Percentiles rank a stretch among this genome's conserved stretches.
phyloP scores from a whole-genome alignment of 1,140 invertebrate species.

The Pectinophora gossypiella region DNA sequence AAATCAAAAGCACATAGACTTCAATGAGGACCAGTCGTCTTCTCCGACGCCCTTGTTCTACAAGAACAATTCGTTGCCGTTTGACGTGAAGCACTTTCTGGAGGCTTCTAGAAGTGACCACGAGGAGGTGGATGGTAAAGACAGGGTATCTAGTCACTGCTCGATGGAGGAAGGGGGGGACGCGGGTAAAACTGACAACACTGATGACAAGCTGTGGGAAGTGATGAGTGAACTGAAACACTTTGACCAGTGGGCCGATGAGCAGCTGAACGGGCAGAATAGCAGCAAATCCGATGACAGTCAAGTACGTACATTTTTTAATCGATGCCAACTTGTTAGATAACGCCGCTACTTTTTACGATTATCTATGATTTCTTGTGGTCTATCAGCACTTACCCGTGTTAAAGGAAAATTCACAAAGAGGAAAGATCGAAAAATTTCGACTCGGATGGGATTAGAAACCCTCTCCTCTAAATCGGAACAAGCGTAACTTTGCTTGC shows the following conservation, averaged over 20 bases:
- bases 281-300: slow-evolving; percentile 50
- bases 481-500: too few species aligned
- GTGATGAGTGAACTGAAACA: slow-evolving; percentile 63
- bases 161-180: slow-evolving; percentile 16
- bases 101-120: slow-evolving; percentile 30
- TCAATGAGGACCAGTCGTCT: slow-evolving; percentile 30
- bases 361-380: too few species aligned
- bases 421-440: too few species aligned
- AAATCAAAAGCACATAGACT: slow-evolving; percentile 53
- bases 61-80: slow-evolving; percentile 61
- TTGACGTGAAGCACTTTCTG: slow-evolving; percentile 45
- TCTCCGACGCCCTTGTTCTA: slow-evolving; percentile 51
- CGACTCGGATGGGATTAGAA: too few species aligned
- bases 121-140: slow-evolving; percentile 48
- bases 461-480: too few species aligned
- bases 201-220: slow-evolving; percentile 53
- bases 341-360: too few species aligned
- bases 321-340: too few species aligned
- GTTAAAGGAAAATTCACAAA: too few species aligned
- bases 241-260: slow-evolving; percentile 63
- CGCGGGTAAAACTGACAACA: slow-evolving; percentile 26
- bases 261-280: slow-evolving; percentile 45
- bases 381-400: too few species aligned
- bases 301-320: too few species aligned
- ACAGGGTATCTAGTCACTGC: slow-evolving; percentile 35